Conservation (phyloP, 2,888 invertebrate genomes). For the Ellobium chinense region DNA sequence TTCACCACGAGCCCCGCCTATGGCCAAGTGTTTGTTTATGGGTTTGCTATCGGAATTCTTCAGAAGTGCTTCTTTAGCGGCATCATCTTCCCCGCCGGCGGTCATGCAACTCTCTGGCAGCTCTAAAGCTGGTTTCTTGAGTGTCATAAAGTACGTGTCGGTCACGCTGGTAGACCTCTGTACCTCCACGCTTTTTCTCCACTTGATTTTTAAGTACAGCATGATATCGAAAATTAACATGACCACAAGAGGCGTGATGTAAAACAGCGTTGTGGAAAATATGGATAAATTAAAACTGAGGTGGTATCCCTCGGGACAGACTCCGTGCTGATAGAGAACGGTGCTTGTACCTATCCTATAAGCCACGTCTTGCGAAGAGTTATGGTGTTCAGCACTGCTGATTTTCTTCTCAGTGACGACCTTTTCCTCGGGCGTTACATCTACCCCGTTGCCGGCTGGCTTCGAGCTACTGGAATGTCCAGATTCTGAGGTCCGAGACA, state of each 20-base stretch:
- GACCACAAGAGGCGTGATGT: slow-evolving; percentile 60
- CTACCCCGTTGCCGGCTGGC: neutral
- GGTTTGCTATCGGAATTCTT: slow-evolving; percentile 27
- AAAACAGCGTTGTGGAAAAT: slow-evolving; percentile 51
- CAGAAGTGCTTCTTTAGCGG: slow-evolving; percentile 25
- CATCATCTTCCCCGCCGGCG: slow-evolving; percentile 3
- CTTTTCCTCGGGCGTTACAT: neutral
- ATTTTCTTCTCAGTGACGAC: neutral
- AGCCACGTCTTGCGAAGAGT: neutral
- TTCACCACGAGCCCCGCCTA: slow-evolving; percentile 27
- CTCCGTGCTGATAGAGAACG: neutral
- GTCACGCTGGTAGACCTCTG: slow-evolving; percentile 61
- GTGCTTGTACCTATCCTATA: neutral
- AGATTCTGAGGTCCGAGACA: neutral
- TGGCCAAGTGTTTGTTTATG: slow-evolving; percentile 39
- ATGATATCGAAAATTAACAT: slow-evolving; percentile 62
- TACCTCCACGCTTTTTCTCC: slow-evolving; percentile 66
- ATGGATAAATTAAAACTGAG: slow-evolving; percentile 16
- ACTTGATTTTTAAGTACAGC: slow-evolving; percentile 66
- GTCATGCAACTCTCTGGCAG: slow-evolving; percentile 32
- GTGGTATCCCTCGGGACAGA: slow-evolving; percentile 39
- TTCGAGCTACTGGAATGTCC: too few species aligned
- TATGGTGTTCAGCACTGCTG: neutral
- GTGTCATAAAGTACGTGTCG: slow-evolving; percentile 61
- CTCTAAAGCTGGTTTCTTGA: slow-evolving; percentile 37